Evolutionary conservation across 2,888 invertebrate genomes (phyloP), one percentile per base, ranked within the genome.

Genomic region (Choristoneura rosaceana): DNA sequence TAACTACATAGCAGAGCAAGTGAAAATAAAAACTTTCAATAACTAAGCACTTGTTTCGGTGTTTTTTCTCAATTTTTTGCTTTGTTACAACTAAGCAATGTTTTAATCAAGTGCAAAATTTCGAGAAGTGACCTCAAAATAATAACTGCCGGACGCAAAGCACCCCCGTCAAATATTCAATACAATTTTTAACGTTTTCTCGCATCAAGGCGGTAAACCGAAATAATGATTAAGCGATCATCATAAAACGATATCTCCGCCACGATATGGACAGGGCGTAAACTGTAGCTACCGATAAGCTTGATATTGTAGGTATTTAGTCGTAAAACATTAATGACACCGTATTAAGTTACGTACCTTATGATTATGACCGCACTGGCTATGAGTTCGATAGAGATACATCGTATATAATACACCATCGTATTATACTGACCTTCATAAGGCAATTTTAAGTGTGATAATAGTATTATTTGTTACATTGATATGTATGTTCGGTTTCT

Each of bases 241-340:
- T 58, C 71, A 68, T 71, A 68, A 67, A 71, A 62, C 50, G 58
- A 63, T 71, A 63, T 68, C 71, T 62, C 47, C 14, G 25, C 60
- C 61, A 55, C 61, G 52, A 17, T 71, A 62, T 47, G 58, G 71
- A 55, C 58, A 61, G 52, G 33, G 61, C 66, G 45, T 67, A 68
- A 71, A 71, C 38, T 63, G 67, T 59, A 61, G 50, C 63, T 5
- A 50, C 38, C 38, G 69, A 70, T 70, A 64, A 59, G 69, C 62
- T 38, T 58, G 8, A 58, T 63, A 52, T 63, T 47, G 45, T 45
- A 47, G 63, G 70, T 63, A 70, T 64, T 58, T 58, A 41, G 64
- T 58, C 70, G 70, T 70, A 58, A 70, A 70, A 63, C 58, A 63
- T 70, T 70, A 70, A 70, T 70, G 70, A 70, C 17, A 15, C n/a